These are phyloP conservation scores for Phallusia fumigata DNA, from an alignment of 23 tunicate genomes.

Conservation along the genomic window DNA sequence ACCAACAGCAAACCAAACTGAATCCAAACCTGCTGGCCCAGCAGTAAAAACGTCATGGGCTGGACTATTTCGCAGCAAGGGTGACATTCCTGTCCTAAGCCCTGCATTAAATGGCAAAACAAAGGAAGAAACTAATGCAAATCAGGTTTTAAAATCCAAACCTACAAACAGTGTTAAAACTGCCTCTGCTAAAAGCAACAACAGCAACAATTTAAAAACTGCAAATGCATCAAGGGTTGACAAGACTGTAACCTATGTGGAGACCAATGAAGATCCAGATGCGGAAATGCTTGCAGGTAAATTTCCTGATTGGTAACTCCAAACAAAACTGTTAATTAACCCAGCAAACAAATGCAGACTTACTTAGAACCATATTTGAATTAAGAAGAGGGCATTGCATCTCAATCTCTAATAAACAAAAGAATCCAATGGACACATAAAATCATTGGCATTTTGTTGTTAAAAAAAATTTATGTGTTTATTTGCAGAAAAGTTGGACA, in stretches of 20 bases:
- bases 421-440: no score
- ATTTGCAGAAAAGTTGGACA: conserved; percentile 37
- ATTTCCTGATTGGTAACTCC: not conserved
- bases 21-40: not conserved
- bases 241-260: conserved; percentile 1
- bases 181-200: not conserved
- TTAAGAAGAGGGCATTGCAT: no score
- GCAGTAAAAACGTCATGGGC: conserved; percentile 10
- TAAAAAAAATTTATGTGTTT: not conserved
- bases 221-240: not conserved
- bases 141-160: not conserved
- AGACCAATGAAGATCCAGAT: conserved; percentile 25
- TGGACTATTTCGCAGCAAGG: conserved; percentile 18
- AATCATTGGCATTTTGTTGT: not conserved
- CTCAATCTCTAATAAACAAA: no score
- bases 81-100: not conserved
- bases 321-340: no score
- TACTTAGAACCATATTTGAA: no score
- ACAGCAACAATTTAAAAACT: not conserved
- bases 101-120: not conserved
- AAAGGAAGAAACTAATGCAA: not conserved
- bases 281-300: conserved; percentile 33
- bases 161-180: not conserved
- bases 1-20: not conserved
- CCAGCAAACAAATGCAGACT: no score